Conservation (phyloP, 2,888 invertebrate species). For the Agrilus mali region DNA sequence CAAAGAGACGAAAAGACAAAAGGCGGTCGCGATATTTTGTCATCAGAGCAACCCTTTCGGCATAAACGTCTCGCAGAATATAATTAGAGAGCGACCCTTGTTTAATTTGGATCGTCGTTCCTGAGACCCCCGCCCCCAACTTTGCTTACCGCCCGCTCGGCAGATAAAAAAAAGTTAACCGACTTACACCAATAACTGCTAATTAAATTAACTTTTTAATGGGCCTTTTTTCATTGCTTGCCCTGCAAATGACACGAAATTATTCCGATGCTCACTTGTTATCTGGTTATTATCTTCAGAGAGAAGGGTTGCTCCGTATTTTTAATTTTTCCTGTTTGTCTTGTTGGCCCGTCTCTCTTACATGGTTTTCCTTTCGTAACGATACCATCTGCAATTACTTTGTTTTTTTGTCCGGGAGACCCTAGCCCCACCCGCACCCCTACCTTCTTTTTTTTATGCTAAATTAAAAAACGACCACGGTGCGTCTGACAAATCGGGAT, state of each 20-base stretch:
- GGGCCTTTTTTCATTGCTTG: constrained; percentile 23
- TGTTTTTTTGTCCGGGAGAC: background rate
- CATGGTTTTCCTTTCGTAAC: background rate
- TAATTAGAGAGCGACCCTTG: constrained; percentile 22
- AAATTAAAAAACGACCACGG: too few species aligned
- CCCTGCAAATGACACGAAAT: constrained; percentile 21
- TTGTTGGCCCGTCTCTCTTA: constrained; percentile 11
- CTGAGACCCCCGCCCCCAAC: constrained; percentile 11
- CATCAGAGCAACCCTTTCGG: constrained; percentile 21
- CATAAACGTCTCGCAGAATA: constrained; percentile 24
- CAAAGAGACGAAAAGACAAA: constrained; percentile 13
- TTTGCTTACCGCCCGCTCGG: constrained; percentile 12
- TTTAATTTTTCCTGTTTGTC: constrained; percentile 27
- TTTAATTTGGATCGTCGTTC: constrained; percentile 17
- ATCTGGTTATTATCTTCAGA: constrained; percentile 27
- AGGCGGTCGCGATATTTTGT: constrained; percentile 19
- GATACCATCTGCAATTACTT: background rate
- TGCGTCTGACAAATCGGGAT: too few species aligned
- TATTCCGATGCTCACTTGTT: constrained; percentile 25
- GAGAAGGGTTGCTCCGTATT: constrained; percentile 22
- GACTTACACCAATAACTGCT: constrained; percentile 31
- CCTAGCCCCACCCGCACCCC: background rate
- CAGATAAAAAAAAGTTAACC: constrained; percentile 22
- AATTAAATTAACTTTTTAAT: constrained; percentile 33
- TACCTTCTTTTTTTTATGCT: background rate